Evolutionary conservation across 2,797 vertebrate species (phyloP), one percentile per base, ranked within the genome.

Genomic region (Parambassis ranga): DNA sequence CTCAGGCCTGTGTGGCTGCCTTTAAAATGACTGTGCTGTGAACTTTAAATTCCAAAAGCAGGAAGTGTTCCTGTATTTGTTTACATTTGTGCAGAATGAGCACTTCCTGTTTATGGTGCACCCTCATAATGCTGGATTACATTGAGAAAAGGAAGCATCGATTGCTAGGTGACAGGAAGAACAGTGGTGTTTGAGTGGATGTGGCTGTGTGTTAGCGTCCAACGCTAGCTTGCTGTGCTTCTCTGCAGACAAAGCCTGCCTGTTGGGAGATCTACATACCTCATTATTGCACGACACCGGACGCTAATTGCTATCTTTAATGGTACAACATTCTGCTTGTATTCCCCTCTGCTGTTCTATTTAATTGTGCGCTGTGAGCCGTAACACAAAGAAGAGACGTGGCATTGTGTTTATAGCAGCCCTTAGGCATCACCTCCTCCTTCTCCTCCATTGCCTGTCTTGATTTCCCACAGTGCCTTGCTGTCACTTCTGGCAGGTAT

Each of bases 251-350:
- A 52, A 62, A 65, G 62, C 39, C 11, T 38, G 16, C 39, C 52
- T 32, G 56, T 35, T 37, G 58, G 1, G 11, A 77, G 51, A 79
- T 76, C 79, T 73, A 65, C 50, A 41, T 22, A n/a, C 11, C 59
- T 71, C 58, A 64, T 77, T 75, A 66, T 38, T 55, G 42, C 43
- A 27, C 15, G 5, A 66, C 68, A 60, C 32, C 18, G 60, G 47
- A 68, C 46, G 3, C 47, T 69, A 77, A 87, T 85, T 74, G 71
- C 69, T 58, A n/a, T 39, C 81, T 81, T 74, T 79, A 79, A 83
- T 65, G 38, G 48, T 36, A 52, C 76, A 69, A 20, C 49, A 28
- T 19, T 42, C 36, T 57, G 66, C 48, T 39, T 49, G 43, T 66
- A 62, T 78, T 77, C 39, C 52, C 67, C 33, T 72, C 67, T 38